Conservation (phyloP, 2,797 vertebrate genomes). For the Perodicticus potto region DNA sequence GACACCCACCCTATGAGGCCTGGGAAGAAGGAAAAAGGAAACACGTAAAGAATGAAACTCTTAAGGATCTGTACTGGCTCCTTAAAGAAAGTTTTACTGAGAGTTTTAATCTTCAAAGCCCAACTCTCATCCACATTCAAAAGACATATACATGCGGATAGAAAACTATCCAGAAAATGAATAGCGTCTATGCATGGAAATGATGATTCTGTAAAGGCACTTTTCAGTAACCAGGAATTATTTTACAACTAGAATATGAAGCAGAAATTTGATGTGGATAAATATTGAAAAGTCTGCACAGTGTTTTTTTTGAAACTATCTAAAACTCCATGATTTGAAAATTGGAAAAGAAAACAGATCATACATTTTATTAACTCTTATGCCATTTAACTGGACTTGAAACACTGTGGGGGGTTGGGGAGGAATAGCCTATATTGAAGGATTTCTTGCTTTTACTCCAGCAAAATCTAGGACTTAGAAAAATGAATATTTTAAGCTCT, state of each 20-base stretch:
- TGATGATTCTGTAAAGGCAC: neutral
- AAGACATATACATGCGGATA: constrained; percentile 47
- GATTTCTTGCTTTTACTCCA: constrained; percentile 32
- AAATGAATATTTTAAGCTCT: constrained; percentile 4
- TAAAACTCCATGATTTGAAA: constrained; percentile 56
- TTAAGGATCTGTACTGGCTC: neutral
- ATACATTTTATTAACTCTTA: constrained; percentile 35
- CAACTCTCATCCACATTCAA: constrained; percentile 57
- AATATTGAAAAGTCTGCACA: constrained; percentile 3
- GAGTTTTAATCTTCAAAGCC: constrained; percentile 64
- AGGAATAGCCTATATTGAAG: neutral
- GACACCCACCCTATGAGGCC: neutral
- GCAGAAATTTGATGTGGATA: constrained; percentile 41
- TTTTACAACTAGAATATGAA: constrained; percentile 62
- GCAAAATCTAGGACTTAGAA: neutral
- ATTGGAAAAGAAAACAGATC: constrained; percentile 50
- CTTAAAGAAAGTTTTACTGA: constrained; percentile 25
- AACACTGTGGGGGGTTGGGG: neutral
- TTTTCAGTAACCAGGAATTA: constrained; percentile 52
- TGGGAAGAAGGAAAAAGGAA: neutral
- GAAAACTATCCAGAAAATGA: constrained; percentile 62
- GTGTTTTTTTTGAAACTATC: constrained; percentile 17
- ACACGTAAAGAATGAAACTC: constrained; percentile 6
- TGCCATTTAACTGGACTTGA: constrained; percentile 34
- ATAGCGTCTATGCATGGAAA: neutral